phyloP scores from a whole-genome alignment of 2,113 vertebrate genomes.

The Ctenomys sociabilis region DNA sequence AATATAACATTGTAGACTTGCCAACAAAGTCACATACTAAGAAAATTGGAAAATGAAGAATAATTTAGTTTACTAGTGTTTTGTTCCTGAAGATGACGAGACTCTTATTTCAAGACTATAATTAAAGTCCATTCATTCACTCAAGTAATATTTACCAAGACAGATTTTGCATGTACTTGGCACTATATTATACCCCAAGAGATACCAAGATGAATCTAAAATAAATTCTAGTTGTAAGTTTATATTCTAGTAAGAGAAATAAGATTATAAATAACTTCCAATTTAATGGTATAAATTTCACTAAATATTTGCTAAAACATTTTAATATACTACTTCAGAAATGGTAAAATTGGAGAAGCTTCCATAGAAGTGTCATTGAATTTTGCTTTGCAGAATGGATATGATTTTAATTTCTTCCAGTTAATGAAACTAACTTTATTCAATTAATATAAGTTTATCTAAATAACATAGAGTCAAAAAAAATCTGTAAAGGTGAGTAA shows the following conservation, averaged over 20 bases:
- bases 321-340: not conserved
- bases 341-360: not conserved
- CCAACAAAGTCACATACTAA: not conserved
- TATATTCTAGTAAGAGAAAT: not conserved
- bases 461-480: not conserved
- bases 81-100: not conserved
- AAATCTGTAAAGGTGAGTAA: not conserved
- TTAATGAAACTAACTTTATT: not conserved
- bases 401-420: not conserved
- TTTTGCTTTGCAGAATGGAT: not conserved
- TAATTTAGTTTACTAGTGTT: not conserved
- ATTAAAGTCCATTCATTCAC: not conserved
- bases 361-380: not conserved
- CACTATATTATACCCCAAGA: not conserved
- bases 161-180: not conserved
- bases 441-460: not conserved
- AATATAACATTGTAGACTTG: not conserved
- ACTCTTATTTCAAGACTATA: not conserved
- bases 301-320: not conserved
- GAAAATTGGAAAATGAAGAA: slow-evolving; percentile 38
- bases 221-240: not conserved
- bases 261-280: not conserved
- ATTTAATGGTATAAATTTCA: not conserved
- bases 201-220: not conserved
- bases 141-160: not conserved